Evolutionary conservation across 2,797 vertebrate genomes (phyloP).

Genomic region (Pitangus sulphuratus): DNA sequence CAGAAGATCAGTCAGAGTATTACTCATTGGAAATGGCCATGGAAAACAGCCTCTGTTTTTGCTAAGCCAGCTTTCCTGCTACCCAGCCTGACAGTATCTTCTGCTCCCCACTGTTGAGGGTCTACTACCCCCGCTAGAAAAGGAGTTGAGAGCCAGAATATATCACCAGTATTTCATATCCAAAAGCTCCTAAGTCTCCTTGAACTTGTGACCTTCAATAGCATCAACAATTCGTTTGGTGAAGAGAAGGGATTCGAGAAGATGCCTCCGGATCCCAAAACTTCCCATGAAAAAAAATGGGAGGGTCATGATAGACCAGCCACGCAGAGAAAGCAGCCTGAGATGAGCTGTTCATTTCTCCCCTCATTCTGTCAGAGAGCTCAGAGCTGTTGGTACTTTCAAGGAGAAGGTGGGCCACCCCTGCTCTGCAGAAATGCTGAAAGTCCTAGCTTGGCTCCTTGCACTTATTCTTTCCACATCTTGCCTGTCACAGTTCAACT

Average conservation of each 20-base stretch:
- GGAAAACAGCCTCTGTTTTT: neutral
- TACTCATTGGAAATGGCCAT: neutral
- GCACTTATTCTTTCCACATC: neutral
- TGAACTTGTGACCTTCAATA: neutral
- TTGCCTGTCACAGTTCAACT: neutral
- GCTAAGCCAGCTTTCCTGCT: neutral
- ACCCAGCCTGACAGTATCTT: neutral
- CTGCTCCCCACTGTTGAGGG: neutral
- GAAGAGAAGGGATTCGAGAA: neutral
- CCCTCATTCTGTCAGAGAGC: neutral
- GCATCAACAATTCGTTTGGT: neutral
- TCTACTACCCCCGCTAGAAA: neutral
- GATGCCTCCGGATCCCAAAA: neutral
- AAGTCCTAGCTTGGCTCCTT: neutral
- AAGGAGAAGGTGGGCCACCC: neutral
- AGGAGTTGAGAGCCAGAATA: neutral
- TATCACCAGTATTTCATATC: neutral
- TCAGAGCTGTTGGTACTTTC: neutral
- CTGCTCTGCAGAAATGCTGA: neutral
- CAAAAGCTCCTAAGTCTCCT: neutral
- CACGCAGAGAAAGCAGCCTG: neutral
- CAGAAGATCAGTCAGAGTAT: neutral
- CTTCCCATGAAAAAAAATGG: fast-evolving
- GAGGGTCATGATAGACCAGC: neutral
- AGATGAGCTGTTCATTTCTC: neutral